Percentiles rank a stretch among this genome's conserved stretches.
Evolutionary conservation across 2,888 invertebrate genomes (phyloP).

Genomic region (Leucoma salicis): DNA sequence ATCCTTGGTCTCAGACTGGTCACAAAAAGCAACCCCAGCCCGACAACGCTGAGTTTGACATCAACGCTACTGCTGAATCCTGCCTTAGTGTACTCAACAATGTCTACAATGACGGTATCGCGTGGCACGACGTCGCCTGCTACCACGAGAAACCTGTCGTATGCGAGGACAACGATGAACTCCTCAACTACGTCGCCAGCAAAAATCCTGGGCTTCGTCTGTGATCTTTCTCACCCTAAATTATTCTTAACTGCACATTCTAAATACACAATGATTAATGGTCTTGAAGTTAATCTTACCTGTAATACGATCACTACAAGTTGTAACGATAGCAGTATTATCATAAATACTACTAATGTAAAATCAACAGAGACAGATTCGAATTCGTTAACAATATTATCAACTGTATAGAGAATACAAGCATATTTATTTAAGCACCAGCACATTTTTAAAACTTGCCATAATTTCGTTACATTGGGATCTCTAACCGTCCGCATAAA

Average conservation of each 20-base stretch:
- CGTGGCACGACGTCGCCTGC: slow-evolving; percentile 97
- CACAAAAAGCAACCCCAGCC: slow-evolving; percentile 94
- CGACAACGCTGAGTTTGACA: slow-evolving; percentile 95
- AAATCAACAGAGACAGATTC: slow-evolving; percentile 22
- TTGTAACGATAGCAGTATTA: slow-evolving; percentile 9
- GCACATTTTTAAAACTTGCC: slow-evolving; percentile 42
- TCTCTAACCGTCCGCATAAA: slow-evolving; percentile 62
- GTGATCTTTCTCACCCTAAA: slow-evolving; percentile 67
- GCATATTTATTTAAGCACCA: slow-evolving; percentile 41
- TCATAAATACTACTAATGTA: slow-evolving; percentile 13
- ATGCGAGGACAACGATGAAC: slow-evolving; percentile 94
- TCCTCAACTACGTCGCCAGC: slow-evolving; percentile 91
- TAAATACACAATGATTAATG: slow-evolving; percentile 4
- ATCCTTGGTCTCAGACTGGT: slow-evolving; percentile 95
- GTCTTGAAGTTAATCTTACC: background rate
- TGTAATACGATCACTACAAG: background rate
- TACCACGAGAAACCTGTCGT: slow-evolving; percentile 96
- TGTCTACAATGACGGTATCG: slow-evolving; percentile 96
- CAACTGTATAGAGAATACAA: background rate
- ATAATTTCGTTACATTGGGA: slow-evolving; percentile 41
- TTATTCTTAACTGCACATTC: slow-evolving; percentile 19
- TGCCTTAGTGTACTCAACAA: slow-evolving; percentile 94
- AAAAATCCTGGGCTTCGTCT: slow-evolving; percentile 92
- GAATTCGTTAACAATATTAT: slow-evolving; percentile 15
- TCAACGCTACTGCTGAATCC: slow-evolving; percentile 93